Conservation (phyloP, 2,797 vertebrate genomes). For the Gastrophryne carolinensis region DNA sequence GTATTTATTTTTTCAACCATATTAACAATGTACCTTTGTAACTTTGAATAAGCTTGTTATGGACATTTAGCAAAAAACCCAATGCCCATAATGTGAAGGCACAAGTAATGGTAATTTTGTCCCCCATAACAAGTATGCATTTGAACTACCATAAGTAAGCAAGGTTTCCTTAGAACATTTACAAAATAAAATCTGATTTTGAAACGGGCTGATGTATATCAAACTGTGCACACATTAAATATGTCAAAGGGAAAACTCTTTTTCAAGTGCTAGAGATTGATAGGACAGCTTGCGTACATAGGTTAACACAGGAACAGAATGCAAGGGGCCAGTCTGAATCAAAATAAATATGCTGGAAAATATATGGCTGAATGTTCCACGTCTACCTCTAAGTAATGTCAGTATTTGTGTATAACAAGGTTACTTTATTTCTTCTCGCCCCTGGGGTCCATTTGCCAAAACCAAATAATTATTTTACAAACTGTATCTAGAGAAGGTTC, state of each 20-base stretch:
- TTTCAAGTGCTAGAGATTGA: constrained; percentile 12
- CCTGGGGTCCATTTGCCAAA: neutral
- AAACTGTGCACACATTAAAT: constrained; percentile 13
- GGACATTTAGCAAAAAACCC: no score
- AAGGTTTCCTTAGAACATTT: constrained; percentile 8
- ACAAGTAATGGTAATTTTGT: constrained; percentile 3
- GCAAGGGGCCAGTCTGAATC: constrained; percentile 7
- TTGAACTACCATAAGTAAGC: constrained; percentile 7
- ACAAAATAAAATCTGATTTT: neutral
- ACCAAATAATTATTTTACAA: neutral
- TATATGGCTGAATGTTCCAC: neutral
- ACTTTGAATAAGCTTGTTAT: no score
- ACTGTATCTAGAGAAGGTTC: no score
- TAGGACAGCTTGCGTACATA: constrained; percentile 25
- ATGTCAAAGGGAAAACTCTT: constrained; percentile 3
- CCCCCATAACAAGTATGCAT: neutral
- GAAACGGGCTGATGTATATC: constrained; percentile 2
- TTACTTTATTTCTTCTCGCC: neutral
- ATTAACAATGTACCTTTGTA: no score
- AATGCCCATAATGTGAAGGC: neutral
- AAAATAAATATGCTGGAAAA: constrained; percentile 13
- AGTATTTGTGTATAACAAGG: constrained; percentile 7
- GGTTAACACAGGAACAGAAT: constrained; percentile 13
- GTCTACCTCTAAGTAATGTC: no score
- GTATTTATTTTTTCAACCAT: no score